Evolutionary conservation across 2,888 invertebrate genomes (phyloP).

Genomic region (Lochmaea crataegi): DNA sequence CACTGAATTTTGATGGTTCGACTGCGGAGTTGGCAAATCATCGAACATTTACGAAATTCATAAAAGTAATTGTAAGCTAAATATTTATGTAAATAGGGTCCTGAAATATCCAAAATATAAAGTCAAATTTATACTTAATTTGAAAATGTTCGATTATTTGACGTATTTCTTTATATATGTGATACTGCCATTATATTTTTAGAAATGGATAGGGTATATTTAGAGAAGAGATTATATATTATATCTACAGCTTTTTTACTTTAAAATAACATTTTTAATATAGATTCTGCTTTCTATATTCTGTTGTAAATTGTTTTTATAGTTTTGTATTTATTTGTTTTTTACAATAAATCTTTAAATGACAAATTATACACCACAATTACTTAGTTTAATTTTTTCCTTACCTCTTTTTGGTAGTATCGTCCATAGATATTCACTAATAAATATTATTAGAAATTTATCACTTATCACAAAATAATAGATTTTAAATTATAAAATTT

Average conservation of each 20-base stretch:
- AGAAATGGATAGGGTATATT: conserved; percentile 8
- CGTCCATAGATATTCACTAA: not conserved
- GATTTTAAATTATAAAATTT: too few species aligned
- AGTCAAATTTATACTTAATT: not conserved
- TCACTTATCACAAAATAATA: too few species aligned
- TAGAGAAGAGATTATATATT: not conserved
- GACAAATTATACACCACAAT: conserved; percentile 18
- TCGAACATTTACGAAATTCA: not conserved
- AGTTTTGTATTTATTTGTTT: conserved; percentile 44
- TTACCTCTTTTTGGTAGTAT: not conserved
- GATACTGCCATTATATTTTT: conserved; percentile 31
- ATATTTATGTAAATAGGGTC: not conserved
- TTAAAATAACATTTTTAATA: conserved; percentile 21
- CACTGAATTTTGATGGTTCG: not conserved
- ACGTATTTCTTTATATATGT: conserved; percentile 14
- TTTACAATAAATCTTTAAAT: conserved; percentile 33
- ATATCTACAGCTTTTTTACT: conserved; percentile 19
- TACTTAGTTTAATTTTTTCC: conserved; percentile 1
- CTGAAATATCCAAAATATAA: too few species aligned
- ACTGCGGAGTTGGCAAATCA: not conserved
- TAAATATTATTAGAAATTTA: too few species aligned
- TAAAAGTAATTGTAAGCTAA: not conserved
- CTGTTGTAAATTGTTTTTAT: conserved; percentile 44
- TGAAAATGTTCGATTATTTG: not conserved
- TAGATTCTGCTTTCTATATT: conserved; percentile 39